Conservation (phyloP, 2,113 vertebrate species). For the Anarhynchus alexandrinus region DNA sequence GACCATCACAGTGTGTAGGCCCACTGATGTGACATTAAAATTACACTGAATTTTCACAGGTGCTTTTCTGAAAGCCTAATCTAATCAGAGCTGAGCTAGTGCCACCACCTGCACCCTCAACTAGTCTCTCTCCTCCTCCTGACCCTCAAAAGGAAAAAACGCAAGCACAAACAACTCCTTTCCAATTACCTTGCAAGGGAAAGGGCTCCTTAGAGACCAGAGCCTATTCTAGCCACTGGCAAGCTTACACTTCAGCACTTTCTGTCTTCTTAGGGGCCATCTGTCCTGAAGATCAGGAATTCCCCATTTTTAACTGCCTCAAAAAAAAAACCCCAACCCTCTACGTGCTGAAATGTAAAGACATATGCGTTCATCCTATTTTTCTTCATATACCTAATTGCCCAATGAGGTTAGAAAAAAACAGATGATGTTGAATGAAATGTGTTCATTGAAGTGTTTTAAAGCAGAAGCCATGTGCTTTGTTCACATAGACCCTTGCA, state of each 20-base stretch:
- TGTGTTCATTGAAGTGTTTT: not conserved
- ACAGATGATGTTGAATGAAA: rapidly evolving
- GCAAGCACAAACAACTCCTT: not conserved
- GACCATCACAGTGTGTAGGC: not conserved
- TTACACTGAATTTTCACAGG: not conserved
- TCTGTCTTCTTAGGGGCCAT: not conserved
- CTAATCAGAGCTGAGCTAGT: not conserved
- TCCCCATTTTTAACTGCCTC: not conserved
- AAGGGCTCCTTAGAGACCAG: not conserved
- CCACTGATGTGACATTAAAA: not conserved
- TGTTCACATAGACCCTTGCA: not conserved
- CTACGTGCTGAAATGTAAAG: not conserved
- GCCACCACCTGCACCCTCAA: not conserved
- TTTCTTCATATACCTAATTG: not conserved
- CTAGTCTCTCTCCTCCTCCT: not conserved
- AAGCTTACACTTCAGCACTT: not conserved
- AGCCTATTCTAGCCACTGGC: not conserved
- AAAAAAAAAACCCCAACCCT: not conserved
- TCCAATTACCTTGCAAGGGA: not conserved
- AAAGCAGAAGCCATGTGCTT: not conserved
- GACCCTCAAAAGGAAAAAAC: not conserved
- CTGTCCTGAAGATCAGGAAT: not conserved
- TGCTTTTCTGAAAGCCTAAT: not conserved
- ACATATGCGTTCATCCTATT: not conserved
- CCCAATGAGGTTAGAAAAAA: not conserved